Conservation (phyloP, 2,888 invertebrate species). For the Catocala fraxini region DNA sequence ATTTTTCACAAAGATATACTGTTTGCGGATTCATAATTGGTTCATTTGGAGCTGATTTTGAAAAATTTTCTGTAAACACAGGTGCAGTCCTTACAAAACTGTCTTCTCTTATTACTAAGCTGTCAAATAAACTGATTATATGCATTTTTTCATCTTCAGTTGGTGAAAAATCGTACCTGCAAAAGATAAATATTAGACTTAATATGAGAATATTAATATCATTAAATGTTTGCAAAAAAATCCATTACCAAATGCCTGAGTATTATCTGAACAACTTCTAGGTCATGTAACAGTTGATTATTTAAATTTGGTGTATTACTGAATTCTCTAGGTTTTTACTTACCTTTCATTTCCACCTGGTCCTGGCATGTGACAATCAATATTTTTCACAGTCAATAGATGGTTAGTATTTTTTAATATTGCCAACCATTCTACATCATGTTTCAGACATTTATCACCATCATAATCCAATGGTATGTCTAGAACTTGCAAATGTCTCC, state of each 20-base stretch:
- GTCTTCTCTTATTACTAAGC: constrained; percentile 90
- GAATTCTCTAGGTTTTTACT: constrained; percentile 19
- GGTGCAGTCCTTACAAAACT: constrained; percentile 94
- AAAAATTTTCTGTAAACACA: constrained; percentile 82
- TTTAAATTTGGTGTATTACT: no score
- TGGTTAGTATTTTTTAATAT: constrained; percentile 96
- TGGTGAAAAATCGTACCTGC: constrained; percentile 91
- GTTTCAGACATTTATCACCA: constrained; percentile 87
- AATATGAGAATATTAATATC: constrained; percentile 6
- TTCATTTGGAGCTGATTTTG: constrained; percentile 74
- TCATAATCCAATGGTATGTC: constrained; percentile 88
- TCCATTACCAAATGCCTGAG: no score
- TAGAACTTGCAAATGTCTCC: constrained; percentile 95
- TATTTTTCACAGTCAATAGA: constrained; percentile 91
- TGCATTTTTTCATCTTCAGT: constrained; percentile 91
- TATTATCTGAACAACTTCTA: no score
- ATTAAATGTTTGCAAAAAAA: neutral
- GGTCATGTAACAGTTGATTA: no score
- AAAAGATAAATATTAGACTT: constrained; percentile 47
- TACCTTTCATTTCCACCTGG: constrained; percentile 90
- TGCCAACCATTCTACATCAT: constrained; percentile 98
- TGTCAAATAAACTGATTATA: constrained; percentile 89
- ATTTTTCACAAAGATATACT: constrained; percentile 88
- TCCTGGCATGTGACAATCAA: constrained; percentile 94
- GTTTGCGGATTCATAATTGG: constrained; percentile 91